A percentile compares a stretch with the other conserved stretches of the same genome.
phyloP scores from a whole-genome alignment of 2,113 vertebrate species.

The Sander vitreus region DNA sequence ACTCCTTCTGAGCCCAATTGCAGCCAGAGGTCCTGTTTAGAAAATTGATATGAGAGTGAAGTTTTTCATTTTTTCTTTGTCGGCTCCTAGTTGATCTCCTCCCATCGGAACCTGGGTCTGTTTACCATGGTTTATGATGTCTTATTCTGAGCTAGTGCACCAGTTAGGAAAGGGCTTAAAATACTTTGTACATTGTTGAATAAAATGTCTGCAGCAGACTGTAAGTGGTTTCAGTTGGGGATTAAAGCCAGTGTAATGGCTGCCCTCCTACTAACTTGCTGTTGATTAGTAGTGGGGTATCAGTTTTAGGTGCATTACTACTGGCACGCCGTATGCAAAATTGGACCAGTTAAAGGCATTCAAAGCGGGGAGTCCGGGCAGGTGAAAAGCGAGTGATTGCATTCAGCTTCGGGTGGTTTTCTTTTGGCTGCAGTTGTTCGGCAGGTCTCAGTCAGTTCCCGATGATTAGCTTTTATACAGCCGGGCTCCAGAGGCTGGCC shows the following conservation, averaged over 20 bases:
- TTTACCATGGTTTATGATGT: background rate
- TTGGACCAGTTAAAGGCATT: constrained; percentile 29
- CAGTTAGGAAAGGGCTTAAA: constrained; percentile 3
- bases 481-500: constrained; percentile 47
- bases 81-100: background rate
- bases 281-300: constrained; percentile 50
- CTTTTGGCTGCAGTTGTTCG: constrained; percentile 32
- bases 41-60: constrained; percentile 18
- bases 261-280: constrained; percentile 40
- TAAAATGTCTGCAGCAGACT: constrained; percentile 9
- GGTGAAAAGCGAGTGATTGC: constrained; percentile 67
- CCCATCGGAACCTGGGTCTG: background rate
- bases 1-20: constrained; percentile 47
- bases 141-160: background rate
- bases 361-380: constrained; percentile 13
- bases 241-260: constrained; percentile 23
- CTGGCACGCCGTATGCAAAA: constrained; percentile 17
- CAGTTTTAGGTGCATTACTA: constrained; percentile 31
- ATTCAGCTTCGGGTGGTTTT: constrained; percentile 55
- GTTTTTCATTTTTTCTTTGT: background rate
- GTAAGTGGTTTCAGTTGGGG: constrained; percentile 12
- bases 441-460: constrained; percentile 36
- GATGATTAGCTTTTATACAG: constrained; percentile 60
- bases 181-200: background rate
- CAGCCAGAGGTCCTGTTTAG: constrained; percentile 35